phyloP scores from a whole-genome alignment of 2,888 invertebrate genomes.

The Epirrhoe alternata region DNA sequence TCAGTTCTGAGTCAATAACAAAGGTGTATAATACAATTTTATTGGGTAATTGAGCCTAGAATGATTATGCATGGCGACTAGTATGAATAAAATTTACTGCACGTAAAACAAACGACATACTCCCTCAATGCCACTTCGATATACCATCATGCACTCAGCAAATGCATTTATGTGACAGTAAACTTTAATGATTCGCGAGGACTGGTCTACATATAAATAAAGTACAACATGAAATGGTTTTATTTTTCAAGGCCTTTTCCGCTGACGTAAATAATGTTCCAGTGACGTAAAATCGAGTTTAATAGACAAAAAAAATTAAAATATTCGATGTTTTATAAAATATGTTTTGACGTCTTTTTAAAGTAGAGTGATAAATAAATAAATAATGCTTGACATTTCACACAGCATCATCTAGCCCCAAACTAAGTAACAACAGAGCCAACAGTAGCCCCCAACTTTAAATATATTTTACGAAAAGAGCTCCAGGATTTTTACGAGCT shows the following conservation, averaged over 20 bases:
- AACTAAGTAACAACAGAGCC: background rate
- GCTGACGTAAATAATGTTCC: background rate
- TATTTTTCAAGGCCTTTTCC: background rate
- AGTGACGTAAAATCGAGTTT: no score
- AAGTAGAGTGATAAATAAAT: no score
- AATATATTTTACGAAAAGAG: background rate
- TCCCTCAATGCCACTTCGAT: constrained; percentile 14
- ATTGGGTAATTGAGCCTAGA: background rate
- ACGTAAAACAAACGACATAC: constrained; percentile 7
- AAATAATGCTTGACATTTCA: no score
- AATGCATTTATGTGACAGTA: constrained; percentile 27
- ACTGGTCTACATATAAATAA: background rate
- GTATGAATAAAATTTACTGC: background rate
- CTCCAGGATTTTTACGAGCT: constrained; percentile 3
- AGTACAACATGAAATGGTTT: background rate
- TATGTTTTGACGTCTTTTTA: no score
- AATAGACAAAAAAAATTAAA: no score
- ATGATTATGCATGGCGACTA: background rate
- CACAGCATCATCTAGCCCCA: no score
- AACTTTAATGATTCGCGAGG: constrained; percentile 24
- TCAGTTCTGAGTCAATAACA: background rate
- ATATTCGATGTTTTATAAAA: no score
- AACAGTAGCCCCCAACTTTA: background rate
- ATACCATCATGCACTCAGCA: constrained; percentile 15
- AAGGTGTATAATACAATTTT: background rate